Base-by-base conservation (phyloP, 2,797 vertebrate species). In the Acrossocheilus fasciatus region DNA sequence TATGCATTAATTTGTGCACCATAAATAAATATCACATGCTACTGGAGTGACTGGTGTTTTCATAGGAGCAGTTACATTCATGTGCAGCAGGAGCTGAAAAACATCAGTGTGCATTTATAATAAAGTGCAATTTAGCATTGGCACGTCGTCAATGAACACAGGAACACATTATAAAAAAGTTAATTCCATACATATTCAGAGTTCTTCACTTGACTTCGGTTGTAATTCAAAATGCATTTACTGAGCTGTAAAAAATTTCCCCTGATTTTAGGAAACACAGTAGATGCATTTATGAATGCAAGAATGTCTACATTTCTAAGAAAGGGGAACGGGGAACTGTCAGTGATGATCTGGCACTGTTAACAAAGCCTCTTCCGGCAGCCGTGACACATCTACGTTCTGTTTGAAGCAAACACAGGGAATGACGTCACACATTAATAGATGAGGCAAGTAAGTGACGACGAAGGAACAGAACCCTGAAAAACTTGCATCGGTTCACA, bases 301-400 rank as follows among this genome's bases (percentile, higher is more conserved):
- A n/a, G 11, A 12, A 70, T 12, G 17, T 75, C 30, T 34, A 52
- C 26, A 75, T 52, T 75, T 17, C 47, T 23, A 15, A 41, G 36
- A 36, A 41, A 57, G 6, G 30, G 26, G 14, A 14, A 20, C 18
- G 26, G 47, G 59, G 59, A 41, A 77, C 59, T 75, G 85, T 92
- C 90, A 92, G 85, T 96, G 95, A 91, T 96, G 95, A 93, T 94
- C 93, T 90, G 96, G 96, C 87, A 96, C 96, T 84, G 96, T 96
- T 91, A 94, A 93, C 95, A 96, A 94, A 92, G 96, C 96, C 91
- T 96, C 96, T 92, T 95, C 91, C 91, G 96, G 92, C 95, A 95
- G 93, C 95, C 96, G 94, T 43, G 95, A 94, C 92, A 96, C 95
- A 23, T 96, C 93, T 95, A 96, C 94, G 92, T 96, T 96, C 96